Evolutionary conservation across 2,888 invertebrate genomes (phyloP).

Genomic region (Eupithecia exiguata): DNA sequence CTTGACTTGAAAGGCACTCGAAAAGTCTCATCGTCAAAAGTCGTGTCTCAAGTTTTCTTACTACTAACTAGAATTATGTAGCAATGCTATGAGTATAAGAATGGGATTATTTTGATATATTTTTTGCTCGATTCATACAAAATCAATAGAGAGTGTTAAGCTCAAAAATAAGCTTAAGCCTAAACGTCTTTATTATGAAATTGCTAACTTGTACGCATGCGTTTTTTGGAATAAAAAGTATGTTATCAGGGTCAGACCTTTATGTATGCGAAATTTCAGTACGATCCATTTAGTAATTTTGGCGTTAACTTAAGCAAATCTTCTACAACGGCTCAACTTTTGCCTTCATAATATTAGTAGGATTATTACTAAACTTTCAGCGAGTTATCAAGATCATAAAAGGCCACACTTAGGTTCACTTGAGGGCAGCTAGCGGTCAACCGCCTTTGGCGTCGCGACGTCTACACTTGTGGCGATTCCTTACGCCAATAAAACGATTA

Average conservation of each 20-base stretch:
- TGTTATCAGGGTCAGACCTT: too few species aligned
- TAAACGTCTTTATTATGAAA: neutral
- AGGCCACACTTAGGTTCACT: neutral
- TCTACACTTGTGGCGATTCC: constrained; percentile 39
- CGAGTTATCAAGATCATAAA: neutral
- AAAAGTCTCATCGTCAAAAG: neutral
- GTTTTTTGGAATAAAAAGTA: too few species aligned
- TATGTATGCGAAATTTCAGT: too few species aligned
- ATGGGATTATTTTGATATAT: neutral
- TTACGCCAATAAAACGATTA: constrained; percentile 33
- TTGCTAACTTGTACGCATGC: too few species aligned
- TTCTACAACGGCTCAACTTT: too few species aligned
- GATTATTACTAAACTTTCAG: neutral
- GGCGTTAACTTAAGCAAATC: too few species aligned
- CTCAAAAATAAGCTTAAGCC: neutral
- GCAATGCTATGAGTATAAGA: neutral
- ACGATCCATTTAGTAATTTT: too few species aligned
- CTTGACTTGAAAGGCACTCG: neutral
- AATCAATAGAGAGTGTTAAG: neutral
- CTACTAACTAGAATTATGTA: too few species aligned
- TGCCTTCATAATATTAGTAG: too few species aligned
- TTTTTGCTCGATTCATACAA: neutral
- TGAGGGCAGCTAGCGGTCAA: constrained; percentile 28
- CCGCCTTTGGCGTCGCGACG: constrained; percentile 50
- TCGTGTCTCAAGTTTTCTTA: neutral